Evolutionary conservation across 2,113 vertebrate species (phyloP), one percentile per base, ranked within the genome.

Genomic region (Clarias macrocephalus): DNA sequence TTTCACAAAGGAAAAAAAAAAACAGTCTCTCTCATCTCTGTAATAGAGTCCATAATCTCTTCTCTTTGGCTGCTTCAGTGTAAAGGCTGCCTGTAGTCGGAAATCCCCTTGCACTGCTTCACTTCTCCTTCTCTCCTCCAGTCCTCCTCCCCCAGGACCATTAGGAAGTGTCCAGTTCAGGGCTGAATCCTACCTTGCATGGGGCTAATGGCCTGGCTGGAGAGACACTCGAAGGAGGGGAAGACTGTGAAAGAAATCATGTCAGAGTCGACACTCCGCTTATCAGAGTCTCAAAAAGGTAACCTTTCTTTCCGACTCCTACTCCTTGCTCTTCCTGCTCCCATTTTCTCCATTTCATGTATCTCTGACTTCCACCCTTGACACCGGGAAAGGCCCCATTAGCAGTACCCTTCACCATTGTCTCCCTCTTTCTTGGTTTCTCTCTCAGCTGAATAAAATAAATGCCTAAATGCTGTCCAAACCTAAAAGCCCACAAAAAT

Each of bases 161-260:
- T 93, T 92, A 92, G 89, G 8, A 87, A 76, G 73, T 88, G 87
- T 90, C 80, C 63, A 82, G 68, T 30, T 72, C 30, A 54, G 57
- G 33, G 28, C 80, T 7, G 63, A 85, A 33, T 56, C 60, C 82
- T 76, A 88, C 86, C 87, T 85, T 88, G 87, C 90, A 83, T 72
- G 85, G 85, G 23, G 23, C 87, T 87, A 89, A 90, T 88, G 87
- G 88, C 85, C 70, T 65, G 81, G 75, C 76, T 87, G 77, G 85
- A 93, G 88, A 90, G 86, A 86, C 89, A 86, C 91, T 91, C 37
- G 57, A 92, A 89, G 62, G 75, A 65, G 57, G 62, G 25, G 86
- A 89, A 86, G 82, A 84, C 84, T 89, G 87, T 88, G 60, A 82
- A 89, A 48, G 82, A 91, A 86, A 92, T 89, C 89, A 80, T 89